phyloP scores from a whole-genome alignment of 2,888 invertebrate species.

The Anthrax anthrax region DNA sequence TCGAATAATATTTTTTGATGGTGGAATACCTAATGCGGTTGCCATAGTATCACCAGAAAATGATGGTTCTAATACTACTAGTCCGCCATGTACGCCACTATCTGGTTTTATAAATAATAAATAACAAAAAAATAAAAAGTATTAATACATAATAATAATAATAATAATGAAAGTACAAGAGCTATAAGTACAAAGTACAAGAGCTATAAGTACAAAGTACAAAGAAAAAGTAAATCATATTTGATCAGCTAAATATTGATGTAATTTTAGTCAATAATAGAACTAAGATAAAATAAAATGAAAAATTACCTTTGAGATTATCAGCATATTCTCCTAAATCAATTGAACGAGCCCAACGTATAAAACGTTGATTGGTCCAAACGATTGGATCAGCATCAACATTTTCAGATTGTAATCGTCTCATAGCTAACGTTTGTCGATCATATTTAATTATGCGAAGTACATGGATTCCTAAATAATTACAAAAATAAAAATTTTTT shows the following conservation, averaged over 20 bases:
- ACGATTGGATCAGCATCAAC: slow-evolving; percentile 83
- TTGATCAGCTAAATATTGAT: too few species aligned
- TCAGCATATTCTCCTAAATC: slow-evolving; percentile 89
- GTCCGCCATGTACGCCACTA: slow-evolving; percentile 88
- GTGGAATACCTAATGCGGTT: slow-evolving; percentile 79
- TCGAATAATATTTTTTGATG: slow-evolving; percentile 83
- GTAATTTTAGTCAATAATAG: too few species aligned
- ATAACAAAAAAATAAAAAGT: not conserved
- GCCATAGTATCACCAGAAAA: slow-evolving; percentile 93
- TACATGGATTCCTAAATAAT: slow-evolving; percentile 51
- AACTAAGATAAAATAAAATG: too few species aligned
- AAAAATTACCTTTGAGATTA: slow-evolving; percentile 77
- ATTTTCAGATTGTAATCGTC: slow-evolving; percentile 77
- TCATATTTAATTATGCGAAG: slow-evolving; percentile 86
- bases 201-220: too few species aligned
- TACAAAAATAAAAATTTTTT: not conserved
- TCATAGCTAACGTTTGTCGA: slow-evolving; percentile 72
- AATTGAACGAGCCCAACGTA: slow-evolving; percentile 86
- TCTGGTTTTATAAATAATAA: slow-evolving; percentile 38
- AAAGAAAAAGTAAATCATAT: too few species aligned
- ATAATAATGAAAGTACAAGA: not conserved
- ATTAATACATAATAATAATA: too few species aligned
- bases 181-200: too few species aligned
- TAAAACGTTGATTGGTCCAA: slow-evolving; percentile 90
- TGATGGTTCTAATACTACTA: slow-evolving; percentile 84